Conservation (phyloP, 2,797 vertebrate species). For the Sebastes dallii region DNA sequence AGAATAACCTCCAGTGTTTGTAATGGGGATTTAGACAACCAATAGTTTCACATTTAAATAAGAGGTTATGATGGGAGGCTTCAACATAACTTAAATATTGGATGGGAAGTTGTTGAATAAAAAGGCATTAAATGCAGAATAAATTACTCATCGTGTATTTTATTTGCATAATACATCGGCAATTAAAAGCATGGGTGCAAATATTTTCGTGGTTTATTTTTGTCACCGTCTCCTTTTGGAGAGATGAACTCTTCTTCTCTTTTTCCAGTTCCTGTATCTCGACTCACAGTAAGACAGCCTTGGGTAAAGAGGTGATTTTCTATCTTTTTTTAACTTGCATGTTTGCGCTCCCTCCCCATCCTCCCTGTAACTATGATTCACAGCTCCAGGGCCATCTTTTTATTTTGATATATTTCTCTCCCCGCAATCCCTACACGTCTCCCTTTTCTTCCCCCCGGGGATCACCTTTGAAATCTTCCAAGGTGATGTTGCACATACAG, state of each 20-base stretch:
- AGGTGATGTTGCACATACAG: background rate
- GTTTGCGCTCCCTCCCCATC: background rate
- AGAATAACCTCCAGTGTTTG: background rate
- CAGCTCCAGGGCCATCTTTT: slow-evolving; percentile 36
- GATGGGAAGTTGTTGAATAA: background rate
- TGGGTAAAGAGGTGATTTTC: background rate
- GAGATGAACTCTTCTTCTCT: background rate
- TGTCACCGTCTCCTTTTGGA: background rate
- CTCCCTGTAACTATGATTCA: slow-evolving; percentile 25
- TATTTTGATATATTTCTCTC: slow-evolving; percentile 28
- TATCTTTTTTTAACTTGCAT: slow-evolving; percentile 8
- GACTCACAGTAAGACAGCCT: background rate
- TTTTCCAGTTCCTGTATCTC: background rate
- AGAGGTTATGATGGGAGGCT: background rate
- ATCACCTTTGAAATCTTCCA: slow-evolving; percentile 26
- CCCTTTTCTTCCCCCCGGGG: background rate
- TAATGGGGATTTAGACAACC: background rate
- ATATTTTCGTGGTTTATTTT: background rate
- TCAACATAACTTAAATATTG: background rate
- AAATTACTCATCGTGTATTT: background rate
- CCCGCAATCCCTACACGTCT: background rate
- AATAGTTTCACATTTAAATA: background rate
- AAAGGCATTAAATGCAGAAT: background rate
- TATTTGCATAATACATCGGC: background rate
- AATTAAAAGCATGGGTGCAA: background rate